These are phyloP conservation scores for Dallia pectoralis DNA, from an alignment of 2,797 vertebrate genomes.

Conservation along the genomic window DNA sequence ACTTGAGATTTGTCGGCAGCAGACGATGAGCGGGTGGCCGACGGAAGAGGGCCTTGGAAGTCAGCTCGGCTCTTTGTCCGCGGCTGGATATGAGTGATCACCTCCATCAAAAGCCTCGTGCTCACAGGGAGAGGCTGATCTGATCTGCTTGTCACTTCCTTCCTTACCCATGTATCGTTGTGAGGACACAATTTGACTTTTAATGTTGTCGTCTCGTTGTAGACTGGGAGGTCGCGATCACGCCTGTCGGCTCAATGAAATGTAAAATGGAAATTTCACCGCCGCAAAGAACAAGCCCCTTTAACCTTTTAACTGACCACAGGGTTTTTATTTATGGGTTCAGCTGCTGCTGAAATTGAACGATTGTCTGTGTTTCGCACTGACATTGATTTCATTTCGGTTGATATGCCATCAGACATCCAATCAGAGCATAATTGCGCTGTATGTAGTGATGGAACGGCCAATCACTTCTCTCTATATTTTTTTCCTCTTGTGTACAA, in stretches of 20 bases:
- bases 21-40: not conserved
- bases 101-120: not conserved
- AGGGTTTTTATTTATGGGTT: no score
- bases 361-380: not conserved
- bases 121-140: not conserved
- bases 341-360: not conserved
- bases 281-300: not conserved
- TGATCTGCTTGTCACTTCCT: constrained; percentile 17
- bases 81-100: constrained; percentile 11
- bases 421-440: not conserved
- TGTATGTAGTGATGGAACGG: not conserved
- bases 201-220: constrained; percentile 31
- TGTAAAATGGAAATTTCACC: not conserved
- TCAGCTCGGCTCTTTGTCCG: constrained; percentile 10
- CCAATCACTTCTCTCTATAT: not conserved
- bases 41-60: constrained; percentile 9
- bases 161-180: constrained; percentile 22
- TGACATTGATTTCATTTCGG: not conserved
- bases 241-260: no score
- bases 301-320: not conserved
- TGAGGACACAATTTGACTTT: constrained; percentile 46
- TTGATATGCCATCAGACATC: not conserved
- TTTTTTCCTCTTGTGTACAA: not conserved
- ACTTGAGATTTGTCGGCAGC: constrained; percentile 18
- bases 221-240: constrained; percentile 29